Base-by-base conservation (phyloP, 2,888 invertebrate genomes). In the Drosophila picticornis region DNA sequence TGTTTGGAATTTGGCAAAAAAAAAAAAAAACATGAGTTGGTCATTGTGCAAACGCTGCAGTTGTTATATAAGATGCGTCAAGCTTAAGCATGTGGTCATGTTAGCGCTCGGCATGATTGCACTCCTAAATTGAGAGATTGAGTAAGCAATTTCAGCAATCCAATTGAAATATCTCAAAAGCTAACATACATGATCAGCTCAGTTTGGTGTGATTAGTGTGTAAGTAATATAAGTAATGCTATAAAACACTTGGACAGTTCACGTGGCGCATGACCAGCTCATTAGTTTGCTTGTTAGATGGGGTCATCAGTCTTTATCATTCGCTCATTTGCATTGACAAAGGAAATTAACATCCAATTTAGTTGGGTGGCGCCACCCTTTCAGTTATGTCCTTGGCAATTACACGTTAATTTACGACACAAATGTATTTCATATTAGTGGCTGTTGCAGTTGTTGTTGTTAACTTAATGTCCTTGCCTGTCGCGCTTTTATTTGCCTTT, bases 341-440 rank as follows among this genome's bases (percentile, higher is more conserved):
- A 67, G 60, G 73, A 70, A 86, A 80, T 84, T 69, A 81, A 74
- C 82, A 74, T 77, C 60, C 73, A 72, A 80, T 84, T 84, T 62
- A 34, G 62, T 63, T 72, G 50, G 25, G 55, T 29, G 48, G 51
- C 3, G 29, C n/a, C 27, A 16, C 13, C 27, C 51, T 32, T 32
- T 51, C 56, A 59, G 71, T 59, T 55, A 53, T 46, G 51, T 58
- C 52, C 72, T 71, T 61, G 62, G 73, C 78, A 84, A 87, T 84
- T 84, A 87, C 62, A 72, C 68, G 69, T 74, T 78, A 81, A 85
- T 83, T 85, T 84, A 87, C 79, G 80, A 71, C 64, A 48, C 57
- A 83, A 77, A 84, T 84, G 73, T 81, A 86, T 81, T 84, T 81
- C 80, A 86, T 84, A 84, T 84, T 86, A 84, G 87, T 84, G 52